Evolutionary conservation across 2,888 invertebrate species (phyloP).

Genomic region (Phalera bucephala): DNA sequence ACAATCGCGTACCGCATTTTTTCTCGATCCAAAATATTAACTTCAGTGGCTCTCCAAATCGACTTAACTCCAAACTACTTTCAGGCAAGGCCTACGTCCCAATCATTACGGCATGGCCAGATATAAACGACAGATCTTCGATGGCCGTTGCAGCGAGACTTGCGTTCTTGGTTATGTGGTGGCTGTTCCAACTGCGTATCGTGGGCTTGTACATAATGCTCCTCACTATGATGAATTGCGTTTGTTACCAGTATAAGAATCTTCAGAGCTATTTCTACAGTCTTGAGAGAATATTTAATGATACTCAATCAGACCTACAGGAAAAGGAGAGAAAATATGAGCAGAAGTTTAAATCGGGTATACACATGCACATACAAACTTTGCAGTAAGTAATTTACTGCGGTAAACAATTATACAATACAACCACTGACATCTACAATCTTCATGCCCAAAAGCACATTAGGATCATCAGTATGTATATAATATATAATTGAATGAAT

Average conservation of each 20-base stretch:
- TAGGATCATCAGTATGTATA: too few species aligned
- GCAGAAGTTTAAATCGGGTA: conserved; percentile 33
- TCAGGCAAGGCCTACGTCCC: conserved; percentile 39
- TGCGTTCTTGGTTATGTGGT: conserved; percentile 34
- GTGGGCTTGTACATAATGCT: conserved; percentile 23
- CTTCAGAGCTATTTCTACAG: conserved; percentile 39
- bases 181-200: conserved; percentile 26
- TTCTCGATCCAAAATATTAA: too few species aligned
- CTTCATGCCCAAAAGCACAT: too few species aligned
- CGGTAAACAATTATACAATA: too few species aligned
- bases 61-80: too few species aligned
- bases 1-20: too few species aligned
- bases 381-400: conserved; percentile 2
- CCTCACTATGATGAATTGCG: conserved; percentile 25
- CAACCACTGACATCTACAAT: too few species aligned
- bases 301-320: conserved; percentile 15
- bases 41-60: too few species aligned
- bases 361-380: conserved; percentile 31
- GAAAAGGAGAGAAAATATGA: conserved; percentile 35
- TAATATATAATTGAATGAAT: too few species aligned
- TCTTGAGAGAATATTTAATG: too few species aligned
- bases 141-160: conserved; percentile 24
- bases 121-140: conserved; percentile 22
- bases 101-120: conserved; percentile 42
- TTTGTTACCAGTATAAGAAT: conserved; percentile 38